Base-by-base conservation (phyloP, 1,140 invertebrate genomes). In the Ceratina australensis region DNA sequence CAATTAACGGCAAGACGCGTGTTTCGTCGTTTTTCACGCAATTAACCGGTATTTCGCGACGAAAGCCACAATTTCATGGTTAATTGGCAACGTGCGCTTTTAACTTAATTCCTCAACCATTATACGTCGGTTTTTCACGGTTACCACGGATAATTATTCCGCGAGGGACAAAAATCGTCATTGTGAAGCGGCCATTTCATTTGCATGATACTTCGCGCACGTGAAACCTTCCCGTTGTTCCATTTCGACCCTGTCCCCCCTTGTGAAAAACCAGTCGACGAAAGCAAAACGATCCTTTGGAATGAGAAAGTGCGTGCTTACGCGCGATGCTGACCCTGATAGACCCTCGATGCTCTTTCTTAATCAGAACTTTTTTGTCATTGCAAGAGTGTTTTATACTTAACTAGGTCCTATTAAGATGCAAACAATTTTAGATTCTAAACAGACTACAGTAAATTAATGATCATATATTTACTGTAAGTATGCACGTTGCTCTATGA, bases 291-390 rank as follows among this genome's bases (percentile, higher is more conserved):
- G 69, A 65, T 59, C 60, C 12, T 8, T 7, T 12, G 68, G 69
- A 78, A 78, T 59, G 76, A 78, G 76, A 78, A 78, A 78, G 76
- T 65, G 76, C 61, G 60, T 78, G 50, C 68, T 24, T 15, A 1
- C 8, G 26, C 42, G 7, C 26, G 76, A 65, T 65, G 59, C 56
- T 73, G 76, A 57, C 61, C 76, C 60, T 73, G 69, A 72, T 73
- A 49, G 52, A 8, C 18, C 7, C 4, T 33, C 72, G 22, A 67
- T 54, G 52, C 64, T 24, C 20, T 75, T 75, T 49, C 42, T 67
- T 49, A 75, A 67, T 75, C 24, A 13, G 33, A 47, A 67, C 64
- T 42, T 42, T n/a, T 42, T 42, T 42, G 33, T 42, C 33, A 42
- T 8, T 42, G 33, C 33, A 42, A 42, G 8, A 42, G 3, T 42